Base-by-base conservation (phyloP, 2,797 vertebrate species). In the Threskiornis aethiopicus region DNA sequence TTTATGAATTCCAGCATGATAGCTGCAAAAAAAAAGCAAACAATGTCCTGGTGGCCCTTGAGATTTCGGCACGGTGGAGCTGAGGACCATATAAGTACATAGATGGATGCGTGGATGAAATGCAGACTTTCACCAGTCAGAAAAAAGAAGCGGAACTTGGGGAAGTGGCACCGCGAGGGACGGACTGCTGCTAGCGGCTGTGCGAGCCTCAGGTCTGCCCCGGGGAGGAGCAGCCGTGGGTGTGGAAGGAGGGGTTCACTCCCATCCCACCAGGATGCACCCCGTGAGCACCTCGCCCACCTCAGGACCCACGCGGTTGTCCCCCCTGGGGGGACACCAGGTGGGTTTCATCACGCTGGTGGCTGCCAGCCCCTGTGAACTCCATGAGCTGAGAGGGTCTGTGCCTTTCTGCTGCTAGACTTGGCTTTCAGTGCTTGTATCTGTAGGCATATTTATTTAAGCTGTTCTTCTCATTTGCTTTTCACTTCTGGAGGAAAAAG, bases 1-100 rank as follows among this genome's bases (percentile, higher is more conserved):
- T 91, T 95, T 94, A 90, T 75, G 84, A 94, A 96, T 95, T 96
- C 90, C 90, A 93, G 52, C 69, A 16, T 11, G 86, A 93, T 75
- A 89, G 84, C 80, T 90, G 88, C 7, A 61, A 59, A n/a, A 42
- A 42, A 83, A 93, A 79, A 49, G 55, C 77, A 92, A 95, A 77
- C 61, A 66, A 41, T 54, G 51, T 75, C 49, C 31, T 88, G 49
- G 57, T 80, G 33, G 49, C 67, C 72, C 84, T 79, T 51, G 66
- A 93, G 83, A 39, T 92, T 89, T 79, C 61, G 86, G 2, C 55
- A 72, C 4, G 9, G 46, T 81, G 80, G 83, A 90, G 83, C 71
- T 28, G 85, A 94, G 66, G 65, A 65, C 80, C 86, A 65, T 90
- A 84, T 95, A 96, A 92, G 96, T 90, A 54, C 86, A 65, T 1